Conservation (phyloP, 2,888 invertebrate species). For the Thera britannica region DNA sequence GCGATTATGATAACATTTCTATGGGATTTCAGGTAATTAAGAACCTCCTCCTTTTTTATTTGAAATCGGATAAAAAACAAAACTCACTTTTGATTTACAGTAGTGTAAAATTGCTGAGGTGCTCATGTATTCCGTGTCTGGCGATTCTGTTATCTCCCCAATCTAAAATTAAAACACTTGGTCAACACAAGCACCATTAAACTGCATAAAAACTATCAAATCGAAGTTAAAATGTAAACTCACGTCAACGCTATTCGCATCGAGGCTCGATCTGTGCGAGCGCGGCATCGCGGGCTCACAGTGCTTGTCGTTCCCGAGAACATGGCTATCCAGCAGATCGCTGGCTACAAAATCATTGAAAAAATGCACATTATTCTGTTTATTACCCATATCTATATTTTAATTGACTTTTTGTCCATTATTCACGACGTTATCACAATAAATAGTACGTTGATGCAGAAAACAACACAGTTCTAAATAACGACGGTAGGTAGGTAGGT, state of each 20-base stretch:
- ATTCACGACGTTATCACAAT: constrained; percentile 66
- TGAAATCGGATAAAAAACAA: neutral
- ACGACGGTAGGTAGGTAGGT: constrained; percentile 64
- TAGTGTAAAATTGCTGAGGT: constrained; percentile 92
- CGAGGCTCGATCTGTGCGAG: constrained; percentile 75
- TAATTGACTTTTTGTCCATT: constrained; percentile 71
- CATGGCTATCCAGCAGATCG: constrained; percentile 82
- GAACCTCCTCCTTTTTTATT: no score
- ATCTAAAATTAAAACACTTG: constrained; percentile 76
- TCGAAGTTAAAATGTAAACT: constrained; percentile 49
- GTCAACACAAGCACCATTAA: constrained; percentile 2
- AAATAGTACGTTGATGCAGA: constrained; percentile 53
- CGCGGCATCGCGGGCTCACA: constrained; percentile 72
- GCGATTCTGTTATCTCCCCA: constrained; percentile 88
- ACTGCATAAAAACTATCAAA: neutral
- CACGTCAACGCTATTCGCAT: constrained; percentile 80
- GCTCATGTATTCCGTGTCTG: constrained; percentile 87
- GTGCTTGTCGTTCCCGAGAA: constrained; percentile 74
- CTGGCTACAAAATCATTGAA: constrained; percentile 76
- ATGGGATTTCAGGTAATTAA: no score
- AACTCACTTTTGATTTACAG: constrained; percentile 89
- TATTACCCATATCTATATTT: constrained; percentile 75
- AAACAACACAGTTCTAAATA: constrained; percentile 54
- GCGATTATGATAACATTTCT: no score
- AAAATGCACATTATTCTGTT: constrained; percentile 72